Percentiles rank a stretch among this genome's conserved stretches.
phyloP scores from a whole-genome alignment of 92 coral and sea anemone species.

The Actinernus sp. region DNA sequence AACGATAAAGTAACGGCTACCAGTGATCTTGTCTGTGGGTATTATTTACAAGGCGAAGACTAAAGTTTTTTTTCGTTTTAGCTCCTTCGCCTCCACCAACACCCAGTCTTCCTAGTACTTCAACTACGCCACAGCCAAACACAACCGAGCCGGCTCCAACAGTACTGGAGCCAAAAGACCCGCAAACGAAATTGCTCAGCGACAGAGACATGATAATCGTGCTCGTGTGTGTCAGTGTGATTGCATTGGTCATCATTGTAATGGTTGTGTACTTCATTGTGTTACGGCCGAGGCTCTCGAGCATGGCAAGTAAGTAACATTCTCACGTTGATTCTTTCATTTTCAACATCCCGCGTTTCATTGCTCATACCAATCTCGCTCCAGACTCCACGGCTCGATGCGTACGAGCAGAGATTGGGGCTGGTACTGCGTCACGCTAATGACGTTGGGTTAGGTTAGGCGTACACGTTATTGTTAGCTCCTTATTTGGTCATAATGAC shows the following conservation, averaged over 20 bases:
- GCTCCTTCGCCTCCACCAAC: conserved; percentile 31
- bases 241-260: conserved; percentile 28
- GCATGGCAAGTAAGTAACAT: conserved; percentile 28
- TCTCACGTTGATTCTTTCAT: too few species aligned
- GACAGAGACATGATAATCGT: conserved; percentile 46
- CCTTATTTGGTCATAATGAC: too few species aligned
- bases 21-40: too few species aligned
- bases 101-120: conserved; percentile 17
- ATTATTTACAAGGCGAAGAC: too few species aligned
- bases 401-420: too few species aligned
- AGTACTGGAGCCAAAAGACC: not conserved
- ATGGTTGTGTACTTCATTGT: conserved; percentile 44
- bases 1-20: too few species aligned
- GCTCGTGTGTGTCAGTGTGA: conserved; percentile 28
- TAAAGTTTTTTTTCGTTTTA: conserved; percentile 4
- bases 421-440: too few species aligned
- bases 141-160: conserved; percentile 17
- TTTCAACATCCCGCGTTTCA: too few species aligned
- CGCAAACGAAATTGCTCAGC: not conserved
- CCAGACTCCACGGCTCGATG: too few species aligned
- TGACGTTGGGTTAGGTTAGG: too few species aligned
- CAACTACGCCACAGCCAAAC: conserved; percentile 15
- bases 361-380: too few species aligned
- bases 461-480: too few species aligned
- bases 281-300: conserved; percentile 24